Base-by-base conservation (phyloP, 2,888 invertebrate species). In the Brachyopa scutellaris region DNA sequence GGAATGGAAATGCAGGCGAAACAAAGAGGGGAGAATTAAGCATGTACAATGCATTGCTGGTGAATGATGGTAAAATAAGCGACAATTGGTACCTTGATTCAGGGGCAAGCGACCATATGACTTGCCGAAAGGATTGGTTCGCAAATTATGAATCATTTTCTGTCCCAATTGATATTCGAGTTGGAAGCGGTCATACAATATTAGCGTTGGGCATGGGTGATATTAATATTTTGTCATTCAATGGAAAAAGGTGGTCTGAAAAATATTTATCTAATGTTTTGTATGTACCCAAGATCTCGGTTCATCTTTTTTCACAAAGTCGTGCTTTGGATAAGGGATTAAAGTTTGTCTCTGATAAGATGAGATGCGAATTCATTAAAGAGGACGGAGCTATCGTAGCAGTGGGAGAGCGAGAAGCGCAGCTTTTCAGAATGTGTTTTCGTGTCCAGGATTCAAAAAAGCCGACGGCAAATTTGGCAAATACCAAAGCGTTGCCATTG, bases 31-130 rank as follows among this genome's bases (percentile, higher is more conserved):
- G 0, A 9, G 3, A 8, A 17, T 17, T n/a, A 17, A 17, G 17
- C 9, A 13, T 33, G 19, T 19, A 7, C 33, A 33, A 17, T 31
- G n/a, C n/a, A 53, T 17, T 13, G n/a, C n/a, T n/a, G n/a, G 23
- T 47, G 21, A 47, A 62, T 26, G 21, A 36, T 26, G 15, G 6
- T 13, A 21, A 23, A 21, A 23, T 23, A n/a, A n/a, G 23, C 26
- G 38, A 59, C 13, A 40, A 70, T 19, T 82, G 85, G 83, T 79
- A 57, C 57, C 33, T 82, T 21, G 85, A 84, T 31, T 80, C 64
- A 6, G 79, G 76, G 11, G 76, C 85, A 7, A 84, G 76, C 15
- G 70, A 84, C 29, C 84, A 84, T 17, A 84, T 84, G 74, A 62
- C 57, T 2, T 40, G 9, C 13, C 33, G 26, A 17, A 47, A 11